Conservation (phyloP, 2,113 vertebrate species). For the Rhagologus leucostigma region DNA sequence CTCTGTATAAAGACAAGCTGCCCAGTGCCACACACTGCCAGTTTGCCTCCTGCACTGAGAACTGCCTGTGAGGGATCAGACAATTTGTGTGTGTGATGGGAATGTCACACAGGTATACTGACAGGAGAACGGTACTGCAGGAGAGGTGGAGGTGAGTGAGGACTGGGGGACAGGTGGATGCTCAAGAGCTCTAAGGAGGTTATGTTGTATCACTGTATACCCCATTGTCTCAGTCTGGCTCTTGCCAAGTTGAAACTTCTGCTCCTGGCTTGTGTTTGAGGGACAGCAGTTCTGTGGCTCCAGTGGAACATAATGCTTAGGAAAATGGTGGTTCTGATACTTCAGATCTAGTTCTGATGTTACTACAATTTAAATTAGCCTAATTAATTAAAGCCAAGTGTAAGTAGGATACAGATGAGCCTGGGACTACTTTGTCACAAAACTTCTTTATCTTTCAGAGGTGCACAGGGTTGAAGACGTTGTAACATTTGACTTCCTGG, state of each 20-base stretch:
- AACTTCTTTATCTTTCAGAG: background rate
- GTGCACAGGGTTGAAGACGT: background rate
- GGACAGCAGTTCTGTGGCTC: background rate
- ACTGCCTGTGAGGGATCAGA: background rate
- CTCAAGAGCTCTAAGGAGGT: background rate
- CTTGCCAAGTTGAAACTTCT: background rate
- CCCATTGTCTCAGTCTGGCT: background rate
- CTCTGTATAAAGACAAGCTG: background rate
- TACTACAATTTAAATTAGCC: background rate
- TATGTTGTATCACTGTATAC: fast-evolving
- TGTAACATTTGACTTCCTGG: background rate
- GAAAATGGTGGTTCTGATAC: background rate
- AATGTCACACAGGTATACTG: background rate
- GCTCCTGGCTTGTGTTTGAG: background rate
- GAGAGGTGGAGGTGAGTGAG: background rate
- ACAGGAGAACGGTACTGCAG: background rate
- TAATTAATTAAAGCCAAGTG: background rate
- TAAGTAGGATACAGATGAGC: background rate
- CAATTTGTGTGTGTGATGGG: background rate
- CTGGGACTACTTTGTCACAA: background rate
- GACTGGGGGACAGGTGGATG: background rate
- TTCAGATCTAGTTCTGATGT: background rate
- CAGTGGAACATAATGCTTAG: background rate
- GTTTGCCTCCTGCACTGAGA: background rate
- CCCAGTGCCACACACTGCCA: background rate